phyloP scores from a whole-genome alignment of 2,797 vertebrate species.

The Paratrypauchen microcephalus region DNA sequence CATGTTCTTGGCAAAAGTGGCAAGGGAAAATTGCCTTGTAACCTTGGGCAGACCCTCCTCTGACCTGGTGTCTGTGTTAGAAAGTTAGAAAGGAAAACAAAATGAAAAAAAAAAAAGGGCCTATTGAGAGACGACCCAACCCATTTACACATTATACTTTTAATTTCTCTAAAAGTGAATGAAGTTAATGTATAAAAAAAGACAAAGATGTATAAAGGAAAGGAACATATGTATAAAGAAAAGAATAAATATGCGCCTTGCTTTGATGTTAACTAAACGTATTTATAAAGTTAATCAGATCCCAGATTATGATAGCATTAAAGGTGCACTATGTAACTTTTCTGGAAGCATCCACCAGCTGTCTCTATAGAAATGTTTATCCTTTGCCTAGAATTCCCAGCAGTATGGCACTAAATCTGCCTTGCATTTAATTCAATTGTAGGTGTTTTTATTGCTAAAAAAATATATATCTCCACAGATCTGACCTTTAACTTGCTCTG shows the following conservation, averaged over 20 bases:
- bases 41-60: not conserved
- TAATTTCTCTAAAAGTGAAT: not conserved
- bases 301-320: not conserved
- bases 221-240: not conserved
- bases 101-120: not conserved
- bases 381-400: not conserved
- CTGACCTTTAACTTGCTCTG: not conserved
- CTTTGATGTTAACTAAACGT: not conserved
- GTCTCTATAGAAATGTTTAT: not conserved
- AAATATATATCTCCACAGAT: no score
- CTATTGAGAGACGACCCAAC: not conserved
- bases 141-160: not conserved
- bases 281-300: not conserved
- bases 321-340: not conserved
- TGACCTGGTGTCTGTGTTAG: not conserved
- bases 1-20: conserved; percentile 2
- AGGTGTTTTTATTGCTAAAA: not conserved
- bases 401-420: not conserved
- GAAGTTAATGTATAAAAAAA: not conserved
- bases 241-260: not conserved
- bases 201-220: no score
- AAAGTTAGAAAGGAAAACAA: not conserved
- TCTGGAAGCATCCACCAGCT: not conserved
- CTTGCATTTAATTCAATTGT: not conserved
- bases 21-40: not conserved